Conservation (phyloP, 2,888 invertebrate species). For the Calameuta pallipes region DNA sequence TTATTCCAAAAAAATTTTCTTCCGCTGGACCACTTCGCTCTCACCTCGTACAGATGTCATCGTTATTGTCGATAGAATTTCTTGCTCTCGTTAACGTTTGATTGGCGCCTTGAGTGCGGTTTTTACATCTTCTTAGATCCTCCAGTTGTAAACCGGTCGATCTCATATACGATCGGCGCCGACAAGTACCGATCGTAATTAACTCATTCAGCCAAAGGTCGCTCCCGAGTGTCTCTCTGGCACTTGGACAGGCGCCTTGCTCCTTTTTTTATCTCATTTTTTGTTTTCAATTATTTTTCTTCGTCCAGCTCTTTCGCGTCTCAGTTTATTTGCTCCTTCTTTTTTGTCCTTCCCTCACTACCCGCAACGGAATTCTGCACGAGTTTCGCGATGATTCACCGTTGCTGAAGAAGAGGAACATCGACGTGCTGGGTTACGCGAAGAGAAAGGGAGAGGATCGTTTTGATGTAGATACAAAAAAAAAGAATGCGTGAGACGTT, state of each 20-base stretch:
- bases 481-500: background rate
- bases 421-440: background rate
- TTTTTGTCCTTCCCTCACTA: background rate
- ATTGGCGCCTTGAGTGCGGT: background rate
- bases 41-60: slow-evolving; percentile 2
- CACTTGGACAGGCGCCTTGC: background rate
- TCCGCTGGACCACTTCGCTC: background rate
- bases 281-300: background rate
- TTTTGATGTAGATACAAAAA: background rate
- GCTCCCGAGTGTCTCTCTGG: background rate
- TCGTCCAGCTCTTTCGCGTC: background rate
- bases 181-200: background rate
- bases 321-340: background rate
- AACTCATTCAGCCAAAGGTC: background rate
- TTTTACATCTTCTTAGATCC: background rate
- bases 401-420: background rate
- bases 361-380: background rate
- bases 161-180: background rate
- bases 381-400: background rate
- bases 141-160: background rate
- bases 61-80: background rate
- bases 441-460: background rate
- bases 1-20: background rate
- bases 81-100: slow-evolving; percentile 4
- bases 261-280: background rate